Percentiles rank a stretch among this genome's conserved stretches.
Conservation (phyloP, 1,140 invertebrate genomes). For the Araneus ventricosus region DNA sequence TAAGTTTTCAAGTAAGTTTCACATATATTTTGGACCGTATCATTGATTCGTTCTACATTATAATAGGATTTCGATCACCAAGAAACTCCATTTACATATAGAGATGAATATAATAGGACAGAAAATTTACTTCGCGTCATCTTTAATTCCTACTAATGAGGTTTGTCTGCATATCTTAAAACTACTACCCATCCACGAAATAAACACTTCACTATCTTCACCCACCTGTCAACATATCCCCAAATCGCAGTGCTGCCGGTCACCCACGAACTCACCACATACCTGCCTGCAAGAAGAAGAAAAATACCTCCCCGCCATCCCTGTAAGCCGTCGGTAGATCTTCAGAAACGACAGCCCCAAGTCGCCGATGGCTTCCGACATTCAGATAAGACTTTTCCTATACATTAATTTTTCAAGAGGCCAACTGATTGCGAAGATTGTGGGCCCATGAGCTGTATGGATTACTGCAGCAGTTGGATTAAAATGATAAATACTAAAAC, state of each 20-base stretch:
- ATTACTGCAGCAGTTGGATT: background rate
- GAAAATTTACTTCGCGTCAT: no score
- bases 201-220: background rate
- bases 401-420: background rate
- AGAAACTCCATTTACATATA: no score
- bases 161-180: background rate
- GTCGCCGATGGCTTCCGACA: background rate
- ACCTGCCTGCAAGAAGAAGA: background rate
- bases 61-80: no score
- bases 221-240: background rate
- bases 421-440: background rate
- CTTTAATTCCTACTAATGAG: no score
- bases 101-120: no score
- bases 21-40: no score
- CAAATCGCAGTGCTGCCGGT: background rate
- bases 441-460: background rate
- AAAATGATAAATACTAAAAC: background rate
- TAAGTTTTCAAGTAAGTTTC: no score
- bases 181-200: background rate
- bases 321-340: background rate
- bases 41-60: no score
- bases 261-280: slow-evolving; percentile 5
- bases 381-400: background rate
- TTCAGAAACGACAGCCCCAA: background rate
- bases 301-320: background rate